These are phyloP conservation scores for Tetropium fuscum DNA, from an alignment of 2,888 invertebrate species.

Conservation along the genomic window DNA sequence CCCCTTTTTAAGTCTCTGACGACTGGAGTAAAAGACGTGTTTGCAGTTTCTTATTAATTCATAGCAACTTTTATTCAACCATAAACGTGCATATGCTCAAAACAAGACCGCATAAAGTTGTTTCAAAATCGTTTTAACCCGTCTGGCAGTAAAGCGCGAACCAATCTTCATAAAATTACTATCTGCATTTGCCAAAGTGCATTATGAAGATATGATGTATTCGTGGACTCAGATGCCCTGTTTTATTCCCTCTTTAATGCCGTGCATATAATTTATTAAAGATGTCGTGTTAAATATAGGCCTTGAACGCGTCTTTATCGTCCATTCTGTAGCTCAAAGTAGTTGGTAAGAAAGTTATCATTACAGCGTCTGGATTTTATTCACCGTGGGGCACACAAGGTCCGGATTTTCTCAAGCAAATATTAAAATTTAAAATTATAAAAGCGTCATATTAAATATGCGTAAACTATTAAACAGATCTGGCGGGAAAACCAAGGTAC, in stretches of 20 bases:
- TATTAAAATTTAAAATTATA: background rate
- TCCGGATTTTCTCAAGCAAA: background rate
- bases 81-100: too few species aligned
- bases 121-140: too few species aligned
- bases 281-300: slow-evolving; percentile 33
- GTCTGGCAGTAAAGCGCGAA: slow-evolving; percentile 1
- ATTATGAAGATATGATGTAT: slow-evolving; percentile 34
- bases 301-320: slow-evolving; percentile 38
- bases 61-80: too few species aligned
- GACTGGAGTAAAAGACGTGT: too few species aligned
- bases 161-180: slow-evolving; percentile 40
- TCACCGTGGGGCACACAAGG: too few species aligned
- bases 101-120: too few species aligned
- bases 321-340: slow-evolving; percentile 26
- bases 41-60: too few species aligned
- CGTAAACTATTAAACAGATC: background rate
- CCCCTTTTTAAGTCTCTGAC: too few species aligned
- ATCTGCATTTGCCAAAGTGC: slow-evolving; percentile 34
- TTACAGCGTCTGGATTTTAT: slow-evolving; percentile 17
- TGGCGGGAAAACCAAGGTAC: background rate
- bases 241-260: slow-evolving; percentile 35
- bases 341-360: slow-evolving; percentile 27
- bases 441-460: background rate
- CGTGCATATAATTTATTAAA: slow-evolving; percentile 34
- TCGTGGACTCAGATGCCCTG: slow-evolving; percentile 24